A percentile compares a stretch with the other conserved stretches of the same genome.
These are phyloP conservation scores for Chamaea fasciata DNA, from an alignment of 2,113 vertebrate genomes.

Conservation along the genomic window DNA sequence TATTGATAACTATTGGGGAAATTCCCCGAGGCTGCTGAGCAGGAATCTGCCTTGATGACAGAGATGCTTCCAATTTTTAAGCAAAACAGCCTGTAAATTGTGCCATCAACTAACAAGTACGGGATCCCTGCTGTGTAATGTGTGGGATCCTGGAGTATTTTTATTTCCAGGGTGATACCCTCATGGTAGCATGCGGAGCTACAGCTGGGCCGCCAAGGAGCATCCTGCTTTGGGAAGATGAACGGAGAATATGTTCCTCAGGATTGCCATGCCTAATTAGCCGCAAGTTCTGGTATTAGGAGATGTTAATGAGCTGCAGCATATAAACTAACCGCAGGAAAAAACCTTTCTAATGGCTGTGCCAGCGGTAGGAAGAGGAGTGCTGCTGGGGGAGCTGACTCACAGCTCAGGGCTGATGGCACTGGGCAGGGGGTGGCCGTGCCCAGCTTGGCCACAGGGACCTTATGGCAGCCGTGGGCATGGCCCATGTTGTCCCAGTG, in stretches of 20 bases:
- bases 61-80: conserved; percentile 54
- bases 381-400: background rate
- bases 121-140: conserved; percentile 55
- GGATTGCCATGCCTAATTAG: conserved; percentile 69
- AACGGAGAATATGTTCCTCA: conserved; percentile 64
- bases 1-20: conserved; percentile 29
- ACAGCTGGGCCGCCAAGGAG: conserved; percentile 61
- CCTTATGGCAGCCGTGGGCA: background rate
- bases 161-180: conserved; percentile 68
- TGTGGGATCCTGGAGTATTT: conserved; percentile 67
- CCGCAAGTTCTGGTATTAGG: conserved; percentile 65
- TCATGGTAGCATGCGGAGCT: conserved; percentile 58
- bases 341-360: background rate
- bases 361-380: background rate
- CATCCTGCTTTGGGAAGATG: conserved; percentile 67
- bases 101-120: conserved; percentile 63
- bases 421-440: background rate
- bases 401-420: background rate
- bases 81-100: conserved; percentile 60
- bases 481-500: rapidly evolving
- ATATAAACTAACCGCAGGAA: conserved; percentile 62
- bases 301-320: conserved; percentile 70
- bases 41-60: conserved; percentile 55
- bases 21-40: conserved; percentile 21
- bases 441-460: background rate